A percentile compares a stretch with the other conserved stretches of the same genome.
phyloP scores from a whole-genome alignment of 2,113 vertebrate genomes.

The Archocentrus centrarchus region DNA sequence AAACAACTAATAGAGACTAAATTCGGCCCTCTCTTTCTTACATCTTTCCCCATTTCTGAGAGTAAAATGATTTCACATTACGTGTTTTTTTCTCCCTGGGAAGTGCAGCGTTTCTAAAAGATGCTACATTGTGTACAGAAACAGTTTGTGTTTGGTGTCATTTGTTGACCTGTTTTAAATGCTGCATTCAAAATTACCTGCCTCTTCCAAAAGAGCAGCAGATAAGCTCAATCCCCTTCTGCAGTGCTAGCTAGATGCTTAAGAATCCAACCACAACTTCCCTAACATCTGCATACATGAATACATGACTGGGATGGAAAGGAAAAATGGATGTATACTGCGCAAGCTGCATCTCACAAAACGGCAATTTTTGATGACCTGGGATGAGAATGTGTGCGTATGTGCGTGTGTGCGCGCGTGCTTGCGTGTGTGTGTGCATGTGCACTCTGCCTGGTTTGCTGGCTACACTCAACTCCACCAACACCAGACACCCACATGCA shows the following conservation, averaged over 20 bases:
- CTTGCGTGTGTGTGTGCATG: too few relatives aligned
- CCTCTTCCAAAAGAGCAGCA: not conserved
- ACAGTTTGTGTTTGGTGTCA: not conserved
- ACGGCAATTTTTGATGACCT: not conserved
- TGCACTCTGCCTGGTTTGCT: not conserved
- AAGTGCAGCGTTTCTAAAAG: not conserved
- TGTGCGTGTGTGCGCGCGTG: too few relatives aligned
- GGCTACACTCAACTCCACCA: conserved; percentile 17
- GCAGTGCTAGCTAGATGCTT: not conserved
- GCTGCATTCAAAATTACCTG: not conserved
- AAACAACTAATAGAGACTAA: not conserved
- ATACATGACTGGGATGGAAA: not conserved
- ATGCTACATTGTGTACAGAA: not conserved
- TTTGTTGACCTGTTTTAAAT: not conserved
- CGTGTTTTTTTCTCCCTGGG: not conserved
- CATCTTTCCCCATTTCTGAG: not conserved
- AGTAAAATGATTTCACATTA: not conserved
- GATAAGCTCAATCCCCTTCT: not conserved
- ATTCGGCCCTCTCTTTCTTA: not conserved
- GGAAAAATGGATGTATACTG: not conserved
- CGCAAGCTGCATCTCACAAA: not conserved
- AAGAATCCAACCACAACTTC: not conserved
- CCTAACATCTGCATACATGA: not conserved
- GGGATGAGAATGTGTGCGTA: too few relatives aligned
- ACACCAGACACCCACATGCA: not conserved